Evolutionary conservation across 92 coral and sea anemone genomes (phyloP).

Genomic region (Heteractis magnifica): DNA sequence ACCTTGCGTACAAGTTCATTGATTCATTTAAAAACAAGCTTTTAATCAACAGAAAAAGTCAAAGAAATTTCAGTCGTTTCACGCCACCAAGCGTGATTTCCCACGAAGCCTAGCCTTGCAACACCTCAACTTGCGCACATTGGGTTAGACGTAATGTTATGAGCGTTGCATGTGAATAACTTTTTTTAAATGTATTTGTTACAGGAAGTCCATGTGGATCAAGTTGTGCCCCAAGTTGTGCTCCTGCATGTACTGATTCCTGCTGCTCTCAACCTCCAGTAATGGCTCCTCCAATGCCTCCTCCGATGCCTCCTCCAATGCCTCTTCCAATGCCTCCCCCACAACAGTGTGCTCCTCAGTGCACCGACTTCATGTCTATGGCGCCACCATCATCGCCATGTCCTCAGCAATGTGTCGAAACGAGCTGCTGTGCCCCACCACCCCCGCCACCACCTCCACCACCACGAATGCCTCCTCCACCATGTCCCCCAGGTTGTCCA

Average conservation of each 20-base stretch:
- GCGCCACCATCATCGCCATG: slow-evolving; percentile 59
- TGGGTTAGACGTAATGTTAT: not conserved
- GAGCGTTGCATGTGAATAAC: not conserved
- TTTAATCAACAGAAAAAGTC: too few species aligned
- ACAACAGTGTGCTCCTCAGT: slow-evolving; percentile 40
- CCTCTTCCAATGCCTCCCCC: slow-evolving; percentile 6
- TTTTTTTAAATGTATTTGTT: not conserved
- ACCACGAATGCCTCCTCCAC: slow-evolving; percentile 70
- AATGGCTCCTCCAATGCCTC: slow-evolving; percentile 10
- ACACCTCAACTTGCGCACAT: not conserved
- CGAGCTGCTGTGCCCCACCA: slow-evolving; percentile 75
- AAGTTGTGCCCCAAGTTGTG: slow-evolving; percentile 73
- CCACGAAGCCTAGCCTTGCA: not conserved
- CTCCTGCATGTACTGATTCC: slow-evolving; percentile 64
- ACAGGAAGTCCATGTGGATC: slow-evolving; percentile 82
- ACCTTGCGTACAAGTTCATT: too few species aligned
- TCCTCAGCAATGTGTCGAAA: slow-evolving; percentile 74
- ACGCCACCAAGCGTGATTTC: too few species aligned
- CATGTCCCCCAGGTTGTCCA: slow-evolving; percentile 86
- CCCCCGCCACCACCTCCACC: slow-evolving; percentile 62
- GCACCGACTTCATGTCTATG: slow-evolving; percentile 17
- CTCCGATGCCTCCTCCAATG: slow-evolving; percentile 16
- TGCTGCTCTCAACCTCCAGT: slow-evolving; percentile 48
- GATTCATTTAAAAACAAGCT: too few species aligned
- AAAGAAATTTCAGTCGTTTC: too few species aligned